Evolutionary conservation across 2,888 invertebrate species (phyloP).

Genomic region (Ochropleura leucogaster): DNA sequence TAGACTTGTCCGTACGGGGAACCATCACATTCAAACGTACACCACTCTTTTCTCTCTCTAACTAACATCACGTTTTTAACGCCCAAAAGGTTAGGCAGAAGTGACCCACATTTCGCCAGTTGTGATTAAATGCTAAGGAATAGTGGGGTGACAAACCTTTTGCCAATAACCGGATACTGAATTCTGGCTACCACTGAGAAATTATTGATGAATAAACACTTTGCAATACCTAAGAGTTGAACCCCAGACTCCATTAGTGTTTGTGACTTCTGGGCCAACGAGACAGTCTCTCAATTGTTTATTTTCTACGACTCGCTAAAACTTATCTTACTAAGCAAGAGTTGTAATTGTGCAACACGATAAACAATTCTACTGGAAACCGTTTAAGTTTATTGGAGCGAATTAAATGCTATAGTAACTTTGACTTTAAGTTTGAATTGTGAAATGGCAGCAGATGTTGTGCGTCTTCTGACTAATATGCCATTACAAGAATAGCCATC

Average conservation of each 20-base stretch:
- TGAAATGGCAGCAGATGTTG: slow-evolving; percentile 37
- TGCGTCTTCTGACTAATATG: slow-evolving; percentile 5
- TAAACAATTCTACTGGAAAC: slow-evolving; percentile 54
- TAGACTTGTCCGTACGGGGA: not conserved
- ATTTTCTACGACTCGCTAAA: slow-evolving; percentile 23
- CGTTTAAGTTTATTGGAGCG: slow-evolving; percentile 53
- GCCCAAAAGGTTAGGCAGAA: not conserved
- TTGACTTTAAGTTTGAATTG: slow-evolving; percentile 50
- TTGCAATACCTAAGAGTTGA: not conserved
- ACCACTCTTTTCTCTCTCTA: not conserved
- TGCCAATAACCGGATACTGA: not conserved
- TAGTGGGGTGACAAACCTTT: not conserved
- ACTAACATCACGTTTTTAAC: not conserved
- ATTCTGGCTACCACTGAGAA: no score
- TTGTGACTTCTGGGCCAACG: not conserved
- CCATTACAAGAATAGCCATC: not conserved
- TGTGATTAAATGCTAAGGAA: not conserved
- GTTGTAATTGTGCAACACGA: slow-evolving; percentile 46
- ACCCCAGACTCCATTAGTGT: not conserved
- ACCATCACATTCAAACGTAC: not conserved
- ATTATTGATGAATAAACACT: not conserved
- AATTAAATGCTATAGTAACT: slow-evolving; percentile 46
- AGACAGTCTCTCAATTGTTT: not conserved
- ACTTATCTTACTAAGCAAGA: slow-evolving; percentile 49
- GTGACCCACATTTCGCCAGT: not conserved